Percentiles rank a stretch among this genome's conserved stretches.
Conservation (phyloP, 1,140 invertebrate species). For the Lycorma delicatula region DNA sequence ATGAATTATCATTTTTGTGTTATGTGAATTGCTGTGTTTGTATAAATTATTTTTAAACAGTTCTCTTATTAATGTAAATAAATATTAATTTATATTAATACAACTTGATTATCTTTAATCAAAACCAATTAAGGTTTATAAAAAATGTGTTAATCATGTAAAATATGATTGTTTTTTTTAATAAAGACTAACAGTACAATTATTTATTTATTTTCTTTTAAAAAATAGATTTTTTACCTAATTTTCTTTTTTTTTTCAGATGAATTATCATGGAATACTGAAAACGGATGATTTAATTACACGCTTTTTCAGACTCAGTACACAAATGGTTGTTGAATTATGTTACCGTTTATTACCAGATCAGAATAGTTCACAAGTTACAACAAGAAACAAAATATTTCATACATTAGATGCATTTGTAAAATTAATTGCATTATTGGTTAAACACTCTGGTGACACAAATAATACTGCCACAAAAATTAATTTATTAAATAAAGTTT, state of each 20-base stretch:
- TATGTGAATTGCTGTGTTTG: too few species aligned
- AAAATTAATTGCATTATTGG: conserved; percentile 83
- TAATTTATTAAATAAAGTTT: conserved; percentile 89
- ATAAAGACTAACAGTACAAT: too few species aligned
- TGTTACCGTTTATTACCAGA: conserved; percentile 71
- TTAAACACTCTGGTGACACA: conserved; percentile 90
- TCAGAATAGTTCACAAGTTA: conserved; percentile 51
- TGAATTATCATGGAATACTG: conserved; percentile 93
- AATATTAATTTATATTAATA: too few species aligned
- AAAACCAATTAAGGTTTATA: too few species aligned
- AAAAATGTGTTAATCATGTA: too few species aligned
- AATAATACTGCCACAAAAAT: conserved; percentile 89
- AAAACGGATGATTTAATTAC: conserved; percentile 97
- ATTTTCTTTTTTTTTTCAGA: conserved; percentile 52
- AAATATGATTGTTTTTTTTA: too few species aligned
- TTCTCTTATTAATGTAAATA: too few species aligned
- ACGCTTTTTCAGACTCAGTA: conserved; percentile 92
- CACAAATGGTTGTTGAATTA: conserved; percentile 93
- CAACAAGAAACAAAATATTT: conserved; percentile 72
- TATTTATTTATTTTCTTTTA: too few species aligned
- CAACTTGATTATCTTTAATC: too few species aligned
- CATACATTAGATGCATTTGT: conserved; percentile 93
- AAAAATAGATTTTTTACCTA: too few species aligned
- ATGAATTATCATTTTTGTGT: too few species aligned
- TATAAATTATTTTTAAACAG: too few species aligned